Evolutionary conservation across 1,140 invertebrate genomes (phyloP), one percentile per base, ranked within the genome.

Genomic region (Drosophila paulistorum): DNA sequence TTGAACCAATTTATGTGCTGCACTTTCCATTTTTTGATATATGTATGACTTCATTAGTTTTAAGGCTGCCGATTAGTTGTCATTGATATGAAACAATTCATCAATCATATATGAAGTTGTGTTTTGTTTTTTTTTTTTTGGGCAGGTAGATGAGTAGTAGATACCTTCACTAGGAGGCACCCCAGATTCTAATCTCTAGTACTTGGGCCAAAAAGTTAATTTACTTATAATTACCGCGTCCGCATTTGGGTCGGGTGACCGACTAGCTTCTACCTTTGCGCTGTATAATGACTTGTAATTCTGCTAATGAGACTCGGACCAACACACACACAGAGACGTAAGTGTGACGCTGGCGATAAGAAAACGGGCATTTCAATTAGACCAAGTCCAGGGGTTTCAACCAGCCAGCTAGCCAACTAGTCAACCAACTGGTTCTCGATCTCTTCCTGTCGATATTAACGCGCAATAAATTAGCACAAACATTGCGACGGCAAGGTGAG

Each of bases 201-300:
- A 66, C 68, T 80, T 78, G 68, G 80, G 81, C 77, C 80, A 89
- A 84, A 81, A 89, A 75, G 81, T 91, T 91, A 91, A 91, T 91
- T 91, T 85, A 91, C 89, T 91, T 91, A 91, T 91, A 91, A 91
- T 91, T 91, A 83, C 83, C 83, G 77, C 71, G 75, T 63, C 70
- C 61, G 37, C 51, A 39, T 41, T n/a, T 35, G 35, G 26, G 57
- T 30, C 54, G 68, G 64, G 45, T 64, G 54, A 59, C 63, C 69
- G 54, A 23, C 61, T 37, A 37, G 35, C 35, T 37, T 26, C 65
- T 65, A 60, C 74, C 77, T 61, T 64, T 64, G 59, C 42, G 68
- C 35, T 11, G 63, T 81, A 75, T 84, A 91, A 91, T 90, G 90
- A 90, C 90, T 91, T 91, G 90, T 91, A 91, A 91, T 91, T 87